phyloP scores from a whole-genome alignment of 2,888 invertebrate species.

The Hypercompe scribonia region DNA sequence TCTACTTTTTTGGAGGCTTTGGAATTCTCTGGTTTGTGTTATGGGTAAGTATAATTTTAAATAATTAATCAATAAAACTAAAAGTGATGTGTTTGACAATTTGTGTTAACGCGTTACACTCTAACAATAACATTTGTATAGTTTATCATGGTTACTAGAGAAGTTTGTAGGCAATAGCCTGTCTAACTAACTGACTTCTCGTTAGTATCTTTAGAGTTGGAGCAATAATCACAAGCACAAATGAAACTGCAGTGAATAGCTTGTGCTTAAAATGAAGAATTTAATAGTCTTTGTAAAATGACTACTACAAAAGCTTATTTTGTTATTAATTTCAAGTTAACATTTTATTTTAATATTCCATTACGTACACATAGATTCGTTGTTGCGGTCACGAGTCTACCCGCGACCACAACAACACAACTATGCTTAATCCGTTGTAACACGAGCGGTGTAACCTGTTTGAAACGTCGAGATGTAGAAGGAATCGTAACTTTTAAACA shows the following conservation, averaged over 20 bases:
- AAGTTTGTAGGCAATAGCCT: too few relatives aligned
- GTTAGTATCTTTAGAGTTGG: background rate
- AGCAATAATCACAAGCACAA: too few relatives aligned
- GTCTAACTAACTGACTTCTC: background rate
- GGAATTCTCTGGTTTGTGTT: slow-evolving; percentile 85
- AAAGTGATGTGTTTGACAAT: background rate
- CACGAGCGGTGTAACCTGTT: too few relatives aligned
- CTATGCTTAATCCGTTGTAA: too few relatives aligned
- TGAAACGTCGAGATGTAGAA: too few relatives aligned
- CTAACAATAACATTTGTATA: background rate
- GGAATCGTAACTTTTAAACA: too few relatives aligned
- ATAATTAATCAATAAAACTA: background rate
- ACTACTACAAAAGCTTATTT: background rate
- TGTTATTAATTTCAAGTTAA: background rate
- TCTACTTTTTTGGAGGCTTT: slow-evolving; percentile 87
- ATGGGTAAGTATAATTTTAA: slow-evolving; percentile 72
- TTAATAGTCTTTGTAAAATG: background rate
- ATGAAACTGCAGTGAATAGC: too few relatives aligned
- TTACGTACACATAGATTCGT: background rate
- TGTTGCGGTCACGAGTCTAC: too few relatives aligned
- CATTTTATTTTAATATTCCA: background rate
- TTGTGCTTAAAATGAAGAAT: background rate
- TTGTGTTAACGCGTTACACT: background rate
- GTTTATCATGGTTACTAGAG: too few relatives aligned
- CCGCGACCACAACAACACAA: too few relatives aligned